A percentile compares a stretch with the other conserved stretches of the same genome.
phyloP scores from a whole-genome alignment of 2,888 invertebrate genomes.

The Tupiocoris notatus region DNA sequence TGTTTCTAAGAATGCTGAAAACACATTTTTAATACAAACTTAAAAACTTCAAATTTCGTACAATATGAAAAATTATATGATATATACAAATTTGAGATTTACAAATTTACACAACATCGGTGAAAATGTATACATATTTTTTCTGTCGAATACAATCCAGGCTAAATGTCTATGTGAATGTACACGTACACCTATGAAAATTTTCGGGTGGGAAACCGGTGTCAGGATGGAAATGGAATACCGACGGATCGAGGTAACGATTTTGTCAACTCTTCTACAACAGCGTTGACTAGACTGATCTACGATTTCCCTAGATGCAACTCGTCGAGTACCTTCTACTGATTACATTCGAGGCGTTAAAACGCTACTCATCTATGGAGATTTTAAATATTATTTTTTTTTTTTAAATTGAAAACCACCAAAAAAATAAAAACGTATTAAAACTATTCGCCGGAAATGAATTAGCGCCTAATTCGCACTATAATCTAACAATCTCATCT shows the following conservation, averaged over 20 bases:
- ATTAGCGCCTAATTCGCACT: too few relatives aligned
- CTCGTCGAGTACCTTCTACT: slow-evolving; percentile 36
- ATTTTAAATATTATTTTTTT: neutral
- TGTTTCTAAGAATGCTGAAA: slow-evolving; percentile 52
- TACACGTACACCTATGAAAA: slow-evolving; percentile 44
- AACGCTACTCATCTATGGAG: slow-evolving; percentile 12
- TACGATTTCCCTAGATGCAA: neutral
- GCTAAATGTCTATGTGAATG: slow-evolving; percentile 30
- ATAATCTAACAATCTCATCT: too few relatives aligned
- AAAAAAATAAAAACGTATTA: too few relatives aligned
- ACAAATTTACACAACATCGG: slow-evolving; percentile 51
- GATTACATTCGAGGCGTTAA: slow-evolving; percentile 45
- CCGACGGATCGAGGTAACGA: neutral
- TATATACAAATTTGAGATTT: slow-evolving; percentile 51
- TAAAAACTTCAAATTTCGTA: slow-evolving; percentile 67
- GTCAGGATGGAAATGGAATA: neutral
- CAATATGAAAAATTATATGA: slow-evolving; percentile 83
- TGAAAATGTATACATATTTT: slow-evolving; percentile 9
- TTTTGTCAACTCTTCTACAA: neutral
- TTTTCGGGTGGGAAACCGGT: too few relatives aligned
- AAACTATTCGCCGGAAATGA: too few relatives aligned
- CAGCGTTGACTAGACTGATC: neutral
- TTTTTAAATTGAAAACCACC: neutral
- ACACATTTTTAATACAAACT: slow-evolving; percentile 82
- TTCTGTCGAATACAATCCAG: slow-evolving; percentile 38